A percentile compares a stretch with the other conserved stretches of the same genome.
These are phyloP conservation scores for Cephus spinipes DNA, from an alignment of 2,888 invertebrate species.

Conservation along the genomic window DNA sequence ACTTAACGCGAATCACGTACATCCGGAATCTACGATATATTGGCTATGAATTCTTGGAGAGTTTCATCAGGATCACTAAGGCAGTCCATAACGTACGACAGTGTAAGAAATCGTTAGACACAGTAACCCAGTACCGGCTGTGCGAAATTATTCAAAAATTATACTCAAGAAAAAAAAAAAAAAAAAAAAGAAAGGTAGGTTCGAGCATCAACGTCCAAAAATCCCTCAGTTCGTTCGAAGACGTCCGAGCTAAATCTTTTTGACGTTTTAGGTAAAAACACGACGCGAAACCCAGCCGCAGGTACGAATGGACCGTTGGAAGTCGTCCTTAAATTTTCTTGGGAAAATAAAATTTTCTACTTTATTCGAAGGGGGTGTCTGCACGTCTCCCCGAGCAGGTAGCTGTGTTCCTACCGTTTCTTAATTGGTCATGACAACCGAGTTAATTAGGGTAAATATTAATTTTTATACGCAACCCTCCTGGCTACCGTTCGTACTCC, in stretches of 20 bases:
- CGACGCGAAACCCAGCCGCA: conserved; percentile 46
- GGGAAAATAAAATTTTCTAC: conserved; percentile 55
- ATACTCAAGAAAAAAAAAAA: conserved; percentile 25
- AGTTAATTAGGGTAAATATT: conserved; percentile 51
- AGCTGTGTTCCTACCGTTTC: conserved; percentile 9
- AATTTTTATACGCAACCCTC: conserved; percentile 42
- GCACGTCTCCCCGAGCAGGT: background rate
- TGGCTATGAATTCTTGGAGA: background rate
- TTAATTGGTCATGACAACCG: conserved; percentile 20
- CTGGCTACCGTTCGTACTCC: conserved; percentile 25
- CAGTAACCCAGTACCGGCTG: conserved; percentile 7
- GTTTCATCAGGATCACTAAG: background rate
- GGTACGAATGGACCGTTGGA: background rate
- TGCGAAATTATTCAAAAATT: conserved; percentile 49
- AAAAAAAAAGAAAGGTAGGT: conserved; percentile 7
- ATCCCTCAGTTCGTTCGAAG: conserved; percentile 38
- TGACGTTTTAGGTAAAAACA: conserved; percentile 52
- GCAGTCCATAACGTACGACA: background rate
- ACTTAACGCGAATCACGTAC: background rate
- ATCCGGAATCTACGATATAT: background rate
- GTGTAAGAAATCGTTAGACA: background rate
- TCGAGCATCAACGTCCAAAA: conserved; percentile 44
- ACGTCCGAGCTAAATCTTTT: conserved; percentile 52
- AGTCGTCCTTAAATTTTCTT: conserved; percentile 20
- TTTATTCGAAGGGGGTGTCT: conserved; percentile 40